Percentiles rank a stretch among this genome's conserved stretches.
Conservation (phyloP, 2,797 vertebrate species). For the Coendou prehensilis region DNA sequence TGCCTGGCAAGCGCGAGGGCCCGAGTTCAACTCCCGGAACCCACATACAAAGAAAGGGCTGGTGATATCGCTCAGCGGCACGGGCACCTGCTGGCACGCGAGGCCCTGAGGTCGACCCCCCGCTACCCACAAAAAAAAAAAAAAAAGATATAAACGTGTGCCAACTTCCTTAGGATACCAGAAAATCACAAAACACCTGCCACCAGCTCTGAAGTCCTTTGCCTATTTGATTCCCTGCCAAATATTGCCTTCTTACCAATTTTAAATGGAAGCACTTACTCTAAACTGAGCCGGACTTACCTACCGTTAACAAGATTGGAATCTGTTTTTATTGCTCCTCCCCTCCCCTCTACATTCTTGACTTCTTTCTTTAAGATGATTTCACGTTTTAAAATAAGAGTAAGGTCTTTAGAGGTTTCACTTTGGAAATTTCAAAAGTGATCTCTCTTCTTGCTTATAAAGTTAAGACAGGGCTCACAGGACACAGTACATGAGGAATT, state of each 20-base stretch:
- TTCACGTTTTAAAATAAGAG: neutral
- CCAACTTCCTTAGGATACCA: neutral
- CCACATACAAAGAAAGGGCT: too few relatives aligned
- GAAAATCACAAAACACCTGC: neutral
- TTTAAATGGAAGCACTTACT: neutral
- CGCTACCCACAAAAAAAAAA: too few relatives aligned
- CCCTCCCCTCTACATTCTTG: accelerated
- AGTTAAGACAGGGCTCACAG: neutral
- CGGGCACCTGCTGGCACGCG: too few relatives aligned
- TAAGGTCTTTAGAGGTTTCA: neutral
- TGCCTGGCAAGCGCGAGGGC: too few relatives aligned
- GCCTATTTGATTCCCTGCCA: neutral
- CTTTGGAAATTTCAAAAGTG: neutral
- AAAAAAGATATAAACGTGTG: neutral
- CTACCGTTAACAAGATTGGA: neutral
- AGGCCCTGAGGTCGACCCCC: too few relatives aligned
- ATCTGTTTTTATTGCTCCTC: neutral
- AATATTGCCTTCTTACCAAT: neutral
- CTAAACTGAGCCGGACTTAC: neutral
- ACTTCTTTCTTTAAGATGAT: neutral
- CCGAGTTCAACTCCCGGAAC: too few relatives aligned
- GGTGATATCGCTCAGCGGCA: too few relatives aligned
- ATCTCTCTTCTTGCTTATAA: neutral
- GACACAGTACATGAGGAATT: neutral
- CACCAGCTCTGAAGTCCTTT: neutral